phyloP scores from a whole-genome alignment of 2,113 vertebrate species.

The Phyllostomus hastatus region DNA sequence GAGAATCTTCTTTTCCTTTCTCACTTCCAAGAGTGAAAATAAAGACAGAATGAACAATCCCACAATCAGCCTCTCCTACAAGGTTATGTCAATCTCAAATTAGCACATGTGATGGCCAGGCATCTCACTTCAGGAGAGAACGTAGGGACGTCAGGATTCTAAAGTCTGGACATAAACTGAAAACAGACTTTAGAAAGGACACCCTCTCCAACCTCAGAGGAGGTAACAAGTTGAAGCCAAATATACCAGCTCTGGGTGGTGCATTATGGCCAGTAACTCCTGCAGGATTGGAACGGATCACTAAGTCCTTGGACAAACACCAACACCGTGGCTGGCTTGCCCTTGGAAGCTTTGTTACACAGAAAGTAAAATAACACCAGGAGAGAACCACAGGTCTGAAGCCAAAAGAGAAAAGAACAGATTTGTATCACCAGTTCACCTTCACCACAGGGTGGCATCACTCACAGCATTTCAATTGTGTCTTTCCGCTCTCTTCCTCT shows the following conservation, averaged over 20 bases:
- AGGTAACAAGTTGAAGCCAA: background rate
- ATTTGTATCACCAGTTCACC: background rate
- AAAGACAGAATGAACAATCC: background rate
- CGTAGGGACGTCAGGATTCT: background rate
- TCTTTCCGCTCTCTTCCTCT: background rate
- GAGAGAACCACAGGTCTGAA: background rate
- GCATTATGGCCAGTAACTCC: background rate
- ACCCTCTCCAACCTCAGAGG: background rate
- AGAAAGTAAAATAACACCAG: background rate
- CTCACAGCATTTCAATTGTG: background rate
- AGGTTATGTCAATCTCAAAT: background rate
- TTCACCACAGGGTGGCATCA: background rate
- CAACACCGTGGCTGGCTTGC: background rate
- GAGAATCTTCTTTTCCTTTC: constrained; percentile 14
- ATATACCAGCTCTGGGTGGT: background rate
- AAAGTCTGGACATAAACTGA: background rate
- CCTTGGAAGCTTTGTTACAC: background rate
- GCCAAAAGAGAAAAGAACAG: background rate
- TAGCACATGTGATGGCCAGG: background rate
- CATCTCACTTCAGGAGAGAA: background rate
- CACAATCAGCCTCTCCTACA: background rate
- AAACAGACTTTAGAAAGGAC: background rate
- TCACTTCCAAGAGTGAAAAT: constrained; percentile 39
- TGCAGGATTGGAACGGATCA: background rate
- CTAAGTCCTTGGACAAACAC: background rate